Evolutionary conservation across 1,140 invertebrate species (phyloP), one percentile per base, ranked within the genome.

Genomic region (Conus betulinus): DNA sequence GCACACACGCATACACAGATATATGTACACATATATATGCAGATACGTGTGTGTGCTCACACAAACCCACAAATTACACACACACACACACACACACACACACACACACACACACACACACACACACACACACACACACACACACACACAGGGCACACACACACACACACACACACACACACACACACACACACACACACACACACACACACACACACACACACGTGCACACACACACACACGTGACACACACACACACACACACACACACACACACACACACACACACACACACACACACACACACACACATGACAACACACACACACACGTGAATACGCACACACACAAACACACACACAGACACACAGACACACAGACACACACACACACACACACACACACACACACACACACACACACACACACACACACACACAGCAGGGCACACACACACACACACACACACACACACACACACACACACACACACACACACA

Each of bases 21-120:
- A 74, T 8, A 74, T 25, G 7, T 20, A 20, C 11, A 23, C 71
- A 13, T 20, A 74, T 8, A 74, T 25, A 74, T 7, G 7, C 71
- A 39, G 39, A 39, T 39, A 23, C 13, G 23, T 8, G 7, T 8
- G 2, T 20, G 23, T 7, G 7, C 20, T 8, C 71, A 13, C 53
- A 55, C 82, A 57, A 52, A 57, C 52, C 39, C 53, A 57, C 53
- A 57, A 52, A 57, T 17, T 39, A 39, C 39, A 39, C 39, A 39
- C 39, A 39, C 39, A 39, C 39, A 63, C 60, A 20, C 60, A 63
- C 60, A 63, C 60, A 63, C 76, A 79, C 39, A 79, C n/a, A 51
- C 76, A 25, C n/a, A 51, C 76, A 79, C 76, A 79, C 76, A 79
- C 76, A 51, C 76, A 79, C 76, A 51, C 76, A 79, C n/a, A 27